Evolutionary conservation across 2,113 vertebrate species (phyloP), one percentile per base, ranked within the genome.

Genomic region (Lagopus leucura): DNA sequence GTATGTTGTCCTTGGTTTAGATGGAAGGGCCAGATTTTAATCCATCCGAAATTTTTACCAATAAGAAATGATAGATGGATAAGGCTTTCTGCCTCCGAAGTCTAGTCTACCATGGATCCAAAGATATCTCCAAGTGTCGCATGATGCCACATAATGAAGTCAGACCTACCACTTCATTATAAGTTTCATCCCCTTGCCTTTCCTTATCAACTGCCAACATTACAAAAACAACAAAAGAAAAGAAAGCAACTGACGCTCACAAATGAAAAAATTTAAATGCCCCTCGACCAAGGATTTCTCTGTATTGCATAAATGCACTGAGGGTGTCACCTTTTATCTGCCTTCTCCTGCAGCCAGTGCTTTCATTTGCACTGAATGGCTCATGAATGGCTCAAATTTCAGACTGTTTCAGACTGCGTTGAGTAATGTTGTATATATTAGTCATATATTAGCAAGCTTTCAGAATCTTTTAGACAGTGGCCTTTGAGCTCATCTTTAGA

Each of bases 261-360:
- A 48, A 45, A 9, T 22, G 7, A 32, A 66, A 58, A 54, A 5
- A n/a, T 74, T 74, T 45, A 24, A 21, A 32, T 7, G 20, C 2
- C 27, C 15, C 17, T 36, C 36, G 72, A 70, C 1, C 40, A 3
- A 0, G 10, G 13, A 15, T 82, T 9, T 61, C 32, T 28, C 28
- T 45, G 8, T 13, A 3, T 6, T 36, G 17, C 3, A 3, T 30
- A 13, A 11, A 57, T 45, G 10, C 6, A 36, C 8, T 5, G 3
- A 38, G 7, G 8, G 73, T 43, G 6, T 17, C 8, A 40, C 2
- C 11, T 66, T 40, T n/a, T 36, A 38, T 67, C 42, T 54, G 1
- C 22, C 28, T 18, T 54, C 77, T 27, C 19, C 25, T 48, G 52
- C 16, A 75, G 55, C 19, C 11, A 34, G 14, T 67, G 47, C 38